phyloP scores from a whole-genome alignment of 2,113 vertebrate species.

The Corythoichthys haematopterus region DNA sequence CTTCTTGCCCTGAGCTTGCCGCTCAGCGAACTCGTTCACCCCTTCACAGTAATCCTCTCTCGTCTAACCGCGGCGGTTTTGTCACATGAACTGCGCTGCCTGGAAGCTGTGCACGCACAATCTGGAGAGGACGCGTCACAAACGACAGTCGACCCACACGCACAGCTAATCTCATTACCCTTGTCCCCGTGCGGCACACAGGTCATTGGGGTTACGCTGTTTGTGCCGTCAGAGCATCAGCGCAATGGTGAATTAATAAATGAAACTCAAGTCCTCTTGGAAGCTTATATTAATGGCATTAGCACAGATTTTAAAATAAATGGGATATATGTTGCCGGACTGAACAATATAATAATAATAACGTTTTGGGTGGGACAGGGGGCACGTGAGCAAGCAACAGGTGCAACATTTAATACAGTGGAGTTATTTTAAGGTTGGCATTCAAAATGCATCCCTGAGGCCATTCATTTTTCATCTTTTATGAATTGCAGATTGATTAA shows the following conservation, averaged over 20 bases:
- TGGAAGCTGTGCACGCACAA: constrained; percentile 34
- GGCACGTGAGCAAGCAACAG: constrained; percentile 44
- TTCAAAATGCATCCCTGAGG: constrained; percentile 32
- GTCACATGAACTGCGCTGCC: constrained; percentile 59
- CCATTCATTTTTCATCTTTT: constrained; percentile 14
- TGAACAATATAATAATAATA: constrained; percentile 4
- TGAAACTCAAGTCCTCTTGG: constrained; percentile 41
- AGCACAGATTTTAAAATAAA: constrained; percentile 2
- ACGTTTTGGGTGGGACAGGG: constrained; percentile 14
- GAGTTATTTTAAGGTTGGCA: constrained; percentile 37
- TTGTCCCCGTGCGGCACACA: constrained; percentile 52
- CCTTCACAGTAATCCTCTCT: constrained; percentile 53
- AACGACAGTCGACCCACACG: constrained; percentile 51
- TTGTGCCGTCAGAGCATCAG: constrained; percentile 25
- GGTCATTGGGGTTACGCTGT: constrained; percentile 51
- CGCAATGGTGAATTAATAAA: constrained; percentile 27
- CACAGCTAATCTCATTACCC: constrained; percentile 65
- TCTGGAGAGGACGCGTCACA: constrained; percentile 57
- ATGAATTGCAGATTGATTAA: constrained; percentile 27
- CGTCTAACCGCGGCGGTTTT: constrained; percentile 47
- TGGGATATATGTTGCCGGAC: constrained; percentile 31
- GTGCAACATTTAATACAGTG: constrained; percentile 40
- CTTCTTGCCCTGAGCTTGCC: constrained; percentile 25
- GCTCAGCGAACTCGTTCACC: constrained; percentile 54
- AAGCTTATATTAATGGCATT: constrained; percentile 42